Conservation (phyloP, 2,113 vertebrate genomes). For the Pristiophorus japonicus region DNA sequence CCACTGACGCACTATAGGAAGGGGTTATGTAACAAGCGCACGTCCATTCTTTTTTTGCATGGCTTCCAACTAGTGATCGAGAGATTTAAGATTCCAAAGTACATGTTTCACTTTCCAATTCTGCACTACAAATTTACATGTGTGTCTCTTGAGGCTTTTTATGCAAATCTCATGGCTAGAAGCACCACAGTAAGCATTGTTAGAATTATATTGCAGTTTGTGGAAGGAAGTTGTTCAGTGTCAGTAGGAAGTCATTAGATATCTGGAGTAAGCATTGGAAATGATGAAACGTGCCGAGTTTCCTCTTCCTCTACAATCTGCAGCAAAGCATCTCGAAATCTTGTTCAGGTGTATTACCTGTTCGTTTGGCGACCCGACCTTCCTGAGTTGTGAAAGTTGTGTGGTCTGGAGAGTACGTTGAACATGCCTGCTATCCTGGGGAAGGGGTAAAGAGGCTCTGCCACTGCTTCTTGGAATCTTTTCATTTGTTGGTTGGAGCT, state of each 20-base stretch:
- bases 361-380: neutral
- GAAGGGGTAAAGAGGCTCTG: neutral
- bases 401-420: neutral
- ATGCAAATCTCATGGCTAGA: neutral
- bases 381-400: neutral
- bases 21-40: neutral
- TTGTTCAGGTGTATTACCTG: neutral
- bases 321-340: neutral
- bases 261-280: constrained; percentile 1
- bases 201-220: neutral
- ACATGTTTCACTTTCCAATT: neutral
- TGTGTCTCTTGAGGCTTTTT: neutral
- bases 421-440: neutral
- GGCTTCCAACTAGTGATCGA: neutral
- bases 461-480: neutral
- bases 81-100: neutral
- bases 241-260: neutral
- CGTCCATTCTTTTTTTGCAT: neutral
- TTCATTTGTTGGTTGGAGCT: neutral
- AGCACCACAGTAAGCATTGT: too few species aligned
- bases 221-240: constrained; percentile 14
- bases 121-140: neutral
- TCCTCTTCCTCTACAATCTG: neutral
- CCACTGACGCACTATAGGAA: neutral
- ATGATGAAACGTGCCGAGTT: neutral